Evolutionary conservation across 2,113 vertebrate species (phyloP), one percentile per base, ranked within the genome.

Genomic region (Monarcha castaneiventris): DNA sequence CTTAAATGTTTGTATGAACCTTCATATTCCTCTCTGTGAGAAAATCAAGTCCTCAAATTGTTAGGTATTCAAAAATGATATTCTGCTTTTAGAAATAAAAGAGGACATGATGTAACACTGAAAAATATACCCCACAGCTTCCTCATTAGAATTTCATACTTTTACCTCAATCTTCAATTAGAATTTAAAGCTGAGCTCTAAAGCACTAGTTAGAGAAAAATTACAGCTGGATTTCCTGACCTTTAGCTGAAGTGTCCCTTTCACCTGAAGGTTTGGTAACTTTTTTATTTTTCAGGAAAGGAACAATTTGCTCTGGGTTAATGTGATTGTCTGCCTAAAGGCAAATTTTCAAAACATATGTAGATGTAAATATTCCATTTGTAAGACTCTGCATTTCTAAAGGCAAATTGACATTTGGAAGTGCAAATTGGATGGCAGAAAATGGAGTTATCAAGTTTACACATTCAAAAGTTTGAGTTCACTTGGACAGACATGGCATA

Each of bases 121-220:
- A 92, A 85, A 94, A 84, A 63, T 64, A 63, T 32, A 84, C 51
- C 80, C 68, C 74, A 59, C 21, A 89, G 44, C 44, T 82, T 89
- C 26, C 49, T 96, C 46, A 81, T 93, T 92, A 92, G 63, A 82
- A 89, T 96, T 87, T 95, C 43, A 59, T 92, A 68, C 52, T 77
- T 89, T 84, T 94, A 90, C 67, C 48, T 87, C 76, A 58, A 62
- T 80, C 79, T 94, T 95, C 94, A 95, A 95, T 93, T 96, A 82
- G 69, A 97, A 96, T 89, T 87, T 84, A 91, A 95, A 90, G 58
- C 51, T 80, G 48, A 92, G 32, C 71, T 91, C 68, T 94, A 77
- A 93, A 96, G 66, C n/a, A 92, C 49, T 77, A 77, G 84, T 80
- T 89, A 91, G 81, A 84, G 52, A 56, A 74, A 93, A 90, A 91